Evolutionary conservation across 1,140 invertebrate species (phyloP), one percentile per base, ranked within the genome.

Genomic region (Alviniconcha marisindica): DNA sequence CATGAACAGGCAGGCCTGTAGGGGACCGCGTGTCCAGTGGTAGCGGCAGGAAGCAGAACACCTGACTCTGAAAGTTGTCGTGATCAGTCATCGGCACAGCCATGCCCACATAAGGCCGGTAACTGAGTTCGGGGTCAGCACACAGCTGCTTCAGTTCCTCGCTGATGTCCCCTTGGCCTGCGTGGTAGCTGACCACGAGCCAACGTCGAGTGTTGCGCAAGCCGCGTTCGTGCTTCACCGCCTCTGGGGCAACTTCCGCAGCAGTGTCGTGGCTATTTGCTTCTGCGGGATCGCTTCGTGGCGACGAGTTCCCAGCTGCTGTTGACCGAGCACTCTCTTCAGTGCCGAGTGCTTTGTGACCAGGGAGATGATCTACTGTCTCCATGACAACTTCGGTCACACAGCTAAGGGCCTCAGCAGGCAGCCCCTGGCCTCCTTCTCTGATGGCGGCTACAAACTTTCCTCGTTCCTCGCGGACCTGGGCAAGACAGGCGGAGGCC

Each of bases 41-140:
- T 14, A 92, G 86, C 28, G 92, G 92, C 18, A 93, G 77, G 63
- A 90, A 89, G 73, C 91, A 92, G 83, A 91, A 93, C 4, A 92
- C 81, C 63, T 91, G 90, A 51, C 81, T 51, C 38, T 82, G 40
- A n/a, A 28, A 54, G 1, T 10, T 7, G 5, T 21, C 18, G 4
- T 2, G 1, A 31, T 44, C 42, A 48, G 33, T 31, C 36, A n/a
- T 40, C 21, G 73, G 36, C 21, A 79, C 73, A 78, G 74, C 82
- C 48, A 83, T 0, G 18, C 82, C 76, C 31, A 83, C 82, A 66
- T 77, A 63, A 18, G 82, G 82, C 10, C 28, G 42, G 56, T 83
- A 77, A 31, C 33, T 77, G 24, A 77, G 42, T 24, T 66, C 42
- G 38, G 82, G 38, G 40, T 83, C 76, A 63, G 28, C n/a, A n/a